These are phyloP conservation scores for Cryptoprocta ferox DNA, from an alignment of 2,797 vertebrate genomes.

Conservation along the genomic window DNA sequence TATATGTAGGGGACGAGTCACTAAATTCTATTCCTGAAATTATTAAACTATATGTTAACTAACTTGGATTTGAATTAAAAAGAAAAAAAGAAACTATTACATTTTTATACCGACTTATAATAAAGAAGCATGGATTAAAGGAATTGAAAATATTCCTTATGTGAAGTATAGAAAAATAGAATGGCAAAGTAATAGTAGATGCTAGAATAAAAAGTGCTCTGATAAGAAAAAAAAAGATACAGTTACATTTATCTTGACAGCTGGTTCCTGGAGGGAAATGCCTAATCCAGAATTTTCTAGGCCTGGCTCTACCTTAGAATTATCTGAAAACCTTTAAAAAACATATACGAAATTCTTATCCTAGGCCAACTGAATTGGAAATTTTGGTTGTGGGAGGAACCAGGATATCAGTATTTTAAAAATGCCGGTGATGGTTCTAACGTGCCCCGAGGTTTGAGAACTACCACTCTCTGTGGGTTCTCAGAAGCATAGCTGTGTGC, in stretches of 20 bases:
- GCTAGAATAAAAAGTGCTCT: too few species aligned
- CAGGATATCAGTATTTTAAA: background rate
- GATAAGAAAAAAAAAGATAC: background rate
- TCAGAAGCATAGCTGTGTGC: background rate
- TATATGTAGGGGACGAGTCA: too few species aligned
- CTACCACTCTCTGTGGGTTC: fast-evolving
- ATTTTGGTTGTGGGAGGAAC: background rate
- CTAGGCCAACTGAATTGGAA: background rate
- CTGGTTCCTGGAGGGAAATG: background rate
- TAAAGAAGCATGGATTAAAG: too few species aligned
- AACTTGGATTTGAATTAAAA: too few species aligned
- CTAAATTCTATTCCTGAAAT: too few species aligned
- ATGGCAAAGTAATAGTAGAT: too few species aligned
- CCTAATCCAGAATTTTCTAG: background rate
- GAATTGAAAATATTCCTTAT: too few species aligned
- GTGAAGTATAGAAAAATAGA: too few species aligned
- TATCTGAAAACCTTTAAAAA: background rate
- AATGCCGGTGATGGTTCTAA: background rate
- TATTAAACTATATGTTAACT: too few species aligned
- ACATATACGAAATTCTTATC: background rate
- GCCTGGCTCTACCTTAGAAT: background rate
- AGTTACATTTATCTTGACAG: background rate
- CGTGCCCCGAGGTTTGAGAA: background rate
- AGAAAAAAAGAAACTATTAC: too few species aligned
- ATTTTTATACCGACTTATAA: too few species aligned